Conservation (phyloP, 2,113 vertebrate genomes). For the Oncorhynchus keta region DNA sequence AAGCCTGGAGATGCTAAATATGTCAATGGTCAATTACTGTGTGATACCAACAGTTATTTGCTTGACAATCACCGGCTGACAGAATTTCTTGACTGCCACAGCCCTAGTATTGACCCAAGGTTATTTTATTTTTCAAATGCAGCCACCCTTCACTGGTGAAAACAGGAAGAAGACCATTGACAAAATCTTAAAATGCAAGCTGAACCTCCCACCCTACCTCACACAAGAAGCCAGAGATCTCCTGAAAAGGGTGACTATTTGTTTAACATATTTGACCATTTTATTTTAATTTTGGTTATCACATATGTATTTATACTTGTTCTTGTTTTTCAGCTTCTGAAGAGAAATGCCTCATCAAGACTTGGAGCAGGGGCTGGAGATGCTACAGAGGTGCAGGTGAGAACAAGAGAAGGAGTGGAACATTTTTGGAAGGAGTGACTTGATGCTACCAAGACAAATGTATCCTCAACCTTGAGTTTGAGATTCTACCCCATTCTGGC, state of each 20-base stretch:
- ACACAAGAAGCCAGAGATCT: slow-evolving; percentile 99
- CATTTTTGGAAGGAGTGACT: neutral
- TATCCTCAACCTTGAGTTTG: neutral
- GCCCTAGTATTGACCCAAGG: neutral
- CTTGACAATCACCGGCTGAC: too few species aligned
- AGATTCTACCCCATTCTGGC: too few species aligned
- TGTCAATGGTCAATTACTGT: too few species aligned
- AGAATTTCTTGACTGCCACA: too few species aligned
- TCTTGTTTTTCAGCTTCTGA: slow-evolving; percentile 83
- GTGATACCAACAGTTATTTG: too few species aligned
- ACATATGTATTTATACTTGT: neutral
- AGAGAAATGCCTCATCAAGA: slow-evolving; percentile 95
- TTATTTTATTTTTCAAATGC: neutral
- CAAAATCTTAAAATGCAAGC: slow-evolving; percentile 99
- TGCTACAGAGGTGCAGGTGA: slow-evolving; percentile 95
- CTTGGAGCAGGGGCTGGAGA: slow-evolving; percentile 92
- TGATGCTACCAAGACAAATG: neutral
- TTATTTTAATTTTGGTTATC: neutral
- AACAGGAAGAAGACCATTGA: slow-evolving; percentile 99
- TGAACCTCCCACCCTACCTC: slow-evolving; percentile 99
- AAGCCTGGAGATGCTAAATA: too few species aligned
- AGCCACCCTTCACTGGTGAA: slow-evolving; percentile 98
- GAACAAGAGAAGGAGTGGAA: neutral
- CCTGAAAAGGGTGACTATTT: slow-evolving; percentile 88
- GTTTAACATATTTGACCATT: neutral